Evolutionary conservation across 1,140 invertebrate genomes (phyloP).

Genomic region (Nasonia longicornis): DNA sequence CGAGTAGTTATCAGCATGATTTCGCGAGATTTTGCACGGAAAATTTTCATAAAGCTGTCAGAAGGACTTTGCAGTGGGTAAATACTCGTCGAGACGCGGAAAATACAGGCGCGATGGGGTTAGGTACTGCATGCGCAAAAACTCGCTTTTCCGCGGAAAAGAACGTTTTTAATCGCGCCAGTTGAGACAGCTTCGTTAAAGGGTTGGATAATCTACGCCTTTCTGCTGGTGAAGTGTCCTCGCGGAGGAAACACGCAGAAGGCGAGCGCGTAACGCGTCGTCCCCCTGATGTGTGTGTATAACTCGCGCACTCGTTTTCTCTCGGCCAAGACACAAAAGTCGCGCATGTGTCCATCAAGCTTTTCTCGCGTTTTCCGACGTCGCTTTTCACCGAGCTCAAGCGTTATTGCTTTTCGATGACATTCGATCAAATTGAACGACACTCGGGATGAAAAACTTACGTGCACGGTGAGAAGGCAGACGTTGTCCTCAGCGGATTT

Average conservation of each 20-base stretch:
- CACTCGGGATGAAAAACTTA: slow-evolving; percentile 45
- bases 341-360: too few relatives aligned
- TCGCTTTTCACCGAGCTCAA: not conserved
- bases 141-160: not conserved
- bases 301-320: not conserved
- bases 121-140: not conserved
- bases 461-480: slow-evolving; percentile 49
- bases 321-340: not conserved
- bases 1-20: not conserved
- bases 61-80: not conserved
- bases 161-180: too few relatives aligned
- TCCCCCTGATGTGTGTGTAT: not conserved
- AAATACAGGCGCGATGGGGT: not conserved
- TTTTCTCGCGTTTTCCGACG: not conserved
- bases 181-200: too few relatives aligned
- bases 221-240: not conserved
- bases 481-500: slow-evolving; percentile 53
- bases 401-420: not conserved
- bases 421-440: not conserved
- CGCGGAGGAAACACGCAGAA: not conserved
- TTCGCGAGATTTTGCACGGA: not conserved
- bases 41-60: not conserved
- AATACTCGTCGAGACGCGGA: not conserved
- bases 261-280: not conserved
- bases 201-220: not conserved